Percentiles rank a stretch among this genome's conserved stretches.
These are phyloP conservation scores for Gnatocerus cornutus DNA, from an alignment of 2,888 invertebrate genomes.

Conservation along the genomic window DNA sequence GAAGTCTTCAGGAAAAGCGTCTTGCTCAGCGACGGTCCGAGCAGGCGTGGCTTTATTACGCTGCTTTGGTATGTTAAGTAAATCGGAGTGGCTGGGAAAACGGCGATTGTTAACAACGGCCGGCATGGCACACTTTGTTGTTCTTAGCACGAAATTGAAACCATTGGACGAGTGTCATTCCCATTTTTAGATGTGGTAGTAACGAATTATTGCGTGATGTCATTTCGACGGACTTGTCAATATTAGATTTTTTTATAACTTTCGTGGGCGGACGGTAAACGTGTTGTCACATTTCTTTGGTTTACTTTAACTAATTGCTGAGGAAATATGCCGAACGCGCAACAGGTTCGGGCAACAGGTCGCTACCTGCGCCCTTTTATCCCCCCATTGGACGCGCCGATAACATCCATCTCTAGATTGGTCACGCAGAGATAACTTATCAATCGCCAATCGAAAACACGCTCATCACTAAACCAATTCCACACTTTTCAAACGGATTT, in stretches of 20 bases:
- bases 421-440: too few relatives aligned
- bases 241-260: constrained; percentile 43
- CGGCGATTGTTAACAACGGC: neutral
- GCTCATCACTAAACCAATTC: too few relatives aligned
- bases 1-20: constrained; percentile 12
- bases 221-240: constrained; percentile 40
- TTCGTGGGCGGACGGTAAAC: constrained; percentile 33
- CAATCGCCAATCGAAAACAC: too few relatives aligned
- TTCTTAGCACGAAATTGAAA: neutral
- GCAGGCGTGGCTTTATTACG: constrained; percentile 63
- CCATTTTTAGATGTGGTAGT: constrained; percentile 44
- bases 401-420: constrained; percentile 3
- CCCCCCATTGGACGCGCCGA: constrained; percentile 6
- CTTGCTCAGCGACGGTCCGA: too few relatives aligned
- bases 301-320: constrained; percentile 3
- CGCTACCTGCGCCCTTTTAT: constrained; percentile 13
- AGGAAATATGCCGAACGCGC: neutral
- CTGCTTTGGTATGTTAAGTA: constrained; percentile 62
- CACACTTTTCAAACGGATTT: too few relatives aligned
- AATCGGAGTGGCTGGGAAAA: constrained; percentile 34
- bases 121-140: neutral
- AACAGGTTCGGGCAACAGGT: constrained; percentile 19
- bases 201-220: constrained; percentile 47
- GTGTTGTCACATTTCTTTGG: constrained; percentile 18
- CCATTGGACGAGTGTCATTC: constrained; percentile 36